phyloP scores from a whole-genome alignment of 64 coral and sea anemone genomes.

The Pocillopora verrucosa region DNA sequence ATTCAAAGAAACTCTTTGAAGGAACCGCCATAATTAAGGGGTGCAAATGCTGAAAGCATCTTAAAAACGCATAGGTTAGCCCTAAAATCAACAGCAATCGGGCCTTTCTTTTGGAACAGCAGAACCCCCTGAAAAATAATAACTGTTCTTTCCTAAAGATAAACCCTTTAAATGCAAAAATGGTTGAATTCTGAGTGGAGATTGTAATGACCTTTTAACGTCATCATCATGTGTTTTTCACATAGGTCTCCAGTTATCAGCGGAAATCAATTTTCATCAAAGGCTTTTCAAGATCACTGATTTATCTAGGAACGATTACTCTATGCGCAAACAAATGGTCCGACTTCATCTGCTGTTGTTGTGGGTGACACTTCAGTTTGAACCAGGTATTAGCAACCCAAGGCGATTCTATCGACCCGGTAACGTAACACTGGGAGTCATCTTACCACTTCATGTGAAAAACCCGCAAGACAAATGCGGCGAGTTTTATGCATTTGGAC shows the following conservation, averaged over 20 bases:
- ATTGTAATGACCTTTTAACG: too few species aligned
- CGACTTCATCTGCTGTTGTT: neutral
- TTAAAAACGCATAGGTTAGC: too few species aligned
- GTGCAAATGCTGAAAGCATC: too few species aligned
- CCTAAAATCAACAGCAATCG: too few species aligned
- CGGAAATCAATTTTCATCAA: neutral
- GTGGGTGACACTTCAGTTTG: neutral
- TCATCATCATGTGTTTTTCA: too few species aligned
- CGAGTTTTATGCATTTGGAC: conserved; percentile 53
- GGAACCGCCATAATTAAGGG: too few species aligned
- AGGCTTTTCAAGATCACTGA: neutral
- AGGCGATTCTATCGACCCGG: conserved; percentile 44
- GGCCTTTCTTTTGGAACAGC: too few species aligned
- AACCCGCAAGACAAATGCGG: conserved; percentile 32
- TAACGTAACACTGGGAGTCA: conserved; percentile 53
- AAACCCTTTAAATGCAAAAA: too few species aligned
- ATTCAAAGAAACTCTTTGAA: too few species aligned
- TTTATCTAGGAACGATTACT: neutral
- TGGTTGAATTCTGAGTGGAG: too few species aligned
- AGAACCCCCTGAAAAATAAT: too few species aligned
- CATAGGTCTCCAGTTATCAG: neutral
- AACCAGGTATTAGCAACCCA: neutral
- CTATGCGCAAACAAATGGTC: neutral
- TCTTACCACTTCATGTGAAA: conserved; percentile 42
- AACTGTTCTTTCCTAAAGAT: too few species aligned